Conservation (phyloP, 2,113 vertebrate species). For the Siphamia tubifer region DNA sequence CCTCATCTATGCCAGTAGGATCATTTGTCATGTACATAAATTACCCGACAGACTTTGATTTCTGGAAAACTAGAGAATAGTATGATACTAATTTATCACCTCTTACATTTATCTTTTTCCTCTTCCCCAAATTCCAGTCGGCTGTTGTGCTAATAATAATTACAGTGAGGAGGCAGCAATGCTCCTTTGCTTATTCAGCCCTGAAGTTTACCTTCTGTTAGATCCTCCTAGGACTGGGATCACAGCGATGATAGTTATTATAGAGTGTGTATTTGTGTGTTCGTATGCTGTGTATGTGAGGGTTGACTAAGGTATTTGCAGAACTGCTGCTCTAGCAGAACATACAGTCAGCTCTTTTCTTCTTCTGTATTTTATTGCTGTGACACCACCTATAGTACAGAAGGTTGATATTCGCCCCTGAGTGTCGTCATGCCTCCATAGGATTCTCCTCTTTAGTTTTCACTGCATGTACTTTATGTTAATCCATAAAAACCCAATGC, state of each 20-base stretch:
- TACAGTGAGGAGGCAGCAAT: neutral
- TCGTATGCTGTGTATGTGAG: neutral
- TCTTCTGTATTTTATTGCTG: neutral
- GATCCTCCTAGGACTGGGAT: neutral
- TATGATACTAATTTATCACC: constrained; percentile 4
- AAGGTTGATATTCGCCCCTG: neutral
- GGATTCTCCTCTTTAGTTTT: constrained; percentile 17
- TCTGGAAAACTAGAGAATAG: neutral
- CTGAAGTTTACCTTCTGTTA: neutral
- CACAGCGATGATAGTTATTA: neutral
- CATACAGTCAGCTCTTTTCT: neutral
- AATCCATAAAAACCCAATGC: too few relatives aligned
- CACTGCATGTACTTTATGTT: neutral
- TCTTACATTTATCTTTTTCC: neutral
- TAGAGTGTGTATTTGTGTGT: neutral
- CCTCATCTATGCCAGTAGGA: neutral
- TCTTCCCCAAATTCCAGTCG: neutral
- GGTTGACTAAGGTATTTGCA: neutral
- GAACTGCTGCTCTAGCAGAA: constrained; percentile 8
- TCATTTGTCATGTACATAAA: constrained; percentile 13
- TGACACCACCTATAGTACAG: neutral
- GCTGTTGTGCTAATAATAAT: constrained; percentile 31
- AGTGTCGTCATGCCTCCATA: neutral
- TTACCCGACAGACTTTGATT: constrained; percentile 5
- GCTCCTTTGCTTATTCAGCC: constrained; percentile 5